These are phyloP conservation scores for Scophthalmus maximus DNA, from an alignment of 2,113 vertebrate species.

Conservation along the genomic window DNA sequence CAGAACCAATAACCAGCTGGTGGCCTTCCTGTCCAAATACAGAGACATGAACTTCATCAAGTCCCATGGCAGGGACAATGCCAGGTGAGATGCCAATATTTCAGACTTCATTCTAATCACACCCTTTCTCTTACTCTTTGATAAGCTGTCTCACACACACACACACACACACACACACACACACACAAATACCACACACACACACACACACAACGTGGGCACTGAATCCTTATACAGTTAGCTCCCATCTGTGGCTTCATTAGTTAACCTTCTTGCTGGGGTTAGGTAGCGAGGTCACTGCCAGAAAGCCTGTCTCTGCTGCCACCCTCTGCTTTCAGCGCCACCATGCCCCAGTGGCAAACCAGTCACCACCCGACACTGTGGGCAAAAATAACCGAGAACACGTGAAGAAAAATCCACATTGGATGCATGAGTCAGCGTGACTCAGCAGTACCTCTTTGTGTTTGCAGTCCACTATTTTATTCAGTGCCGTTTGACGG, in stretches of 20 bases:
- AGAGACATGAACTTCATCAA: conserved; percentile 99
- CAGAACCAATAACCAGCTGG: conserved; percentile 97
- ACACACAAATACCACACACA: conserved; percentile 6
- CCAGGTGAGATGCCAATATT: conserved; percentile 84
- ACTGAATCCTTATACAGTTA: conserved; percentile 74
- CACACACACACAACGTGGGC: conserved; percentile 47
- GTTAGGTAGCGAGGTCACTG: conserved; percentile 43
- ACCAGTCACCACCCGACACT: conserved; percentile 27
- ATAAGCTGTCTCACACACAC: conserved; percentile 5
- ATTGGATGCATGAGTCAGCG: conserved; percentile 51
- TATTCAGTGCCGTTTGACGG: conserved; percentile 26
- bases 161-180: conserved; percentile 13
- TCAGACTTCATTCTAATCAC: conserved; percentile 13
- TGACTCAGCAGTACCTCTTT: conserved; percentile 62
- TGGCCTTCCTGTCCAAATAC: conserved; percentile 95
- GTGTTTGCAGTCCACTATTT: conserved; percentile 44
- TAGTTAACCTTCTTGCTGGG: conserved; percentile 74
- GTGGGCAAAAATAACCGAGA: conserved; percentile 36
- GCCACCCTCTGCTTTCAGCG: conserved; percentile 33
- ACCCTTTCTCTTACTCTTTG: not conserved
- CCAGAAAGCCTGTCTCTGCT: conserved; percentile 32
- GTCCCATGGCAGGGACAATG: conserved; percentile 97
- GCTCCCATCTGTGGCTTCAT: conserved; percentile 70
- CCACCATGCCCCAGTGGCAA: conserved; percentile 20
- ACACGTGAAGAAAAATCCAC: conserved; percentile 5